Evolutionary conservation across 2,888 invertebrate species (phyloP).

Genomic region (Adineta ricciae): DNA sequence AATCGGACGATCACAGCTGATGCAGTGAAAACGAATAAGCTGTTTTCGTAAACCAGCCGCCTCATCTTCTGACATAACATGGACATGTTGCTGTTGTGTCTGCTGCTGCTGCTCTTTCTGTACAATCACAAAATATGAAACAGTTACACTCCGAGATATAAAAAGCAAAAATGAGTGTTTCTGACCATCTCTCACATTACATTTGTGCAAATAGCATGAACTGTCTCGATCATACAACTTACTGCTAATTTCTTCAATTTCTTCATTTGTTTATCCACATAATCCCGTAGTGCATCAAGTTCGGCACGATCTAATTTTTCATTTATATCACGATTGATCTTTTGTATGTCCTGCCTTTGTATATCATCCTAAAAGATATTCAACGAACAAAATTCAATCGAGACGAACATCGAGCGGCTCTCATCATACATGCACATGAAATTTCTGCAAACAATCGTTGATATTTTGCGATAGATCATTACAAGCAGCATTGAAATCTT

Average conservation of each 20-base stretch:
- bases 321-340: conserved; percentile 18
- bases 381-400: background rate
- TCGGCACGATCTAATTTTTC: conserved; percentile 37
- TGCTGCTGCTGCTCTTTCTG: conserved; percentile 12
- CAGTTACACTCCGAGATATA: background rate
- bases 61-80: conserved; percentile 41
- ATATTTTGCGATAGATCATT: conserved; percentile 25
- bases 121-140: background rate
- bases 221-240: background rate
- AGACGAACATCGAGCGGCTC: background rate
- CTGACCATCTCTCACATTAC: background rate
- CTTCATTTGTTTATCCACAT: conserved; percentile 45
- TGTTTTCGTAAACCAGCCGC: conserved; percentile 48
- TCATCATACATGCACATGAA: background rate
- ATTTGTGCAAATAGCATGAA: background rate
- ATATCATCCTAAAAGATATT: conserved; percentile 17
- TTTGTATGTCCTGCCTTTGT: background rate
- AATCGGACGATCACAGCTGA: conserved; percentile 48
- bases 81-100: conserved; percentile 14
- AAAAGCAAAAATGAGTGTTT: background rate
- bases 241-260: conserved; percentile 39
- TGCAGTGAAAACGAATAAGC: conserved; percentile 42
- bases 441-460: conserved; percentile 25
- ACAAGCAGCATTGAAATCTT: conserved; percentile 20
- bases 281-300: conserved; percentile 45